Evolutionary conservation across 2,888 invertebrate genomes (phyloP), one percentile per base, ranked within the genome.

Genomic region (Drosophila picticornis): DNA sequence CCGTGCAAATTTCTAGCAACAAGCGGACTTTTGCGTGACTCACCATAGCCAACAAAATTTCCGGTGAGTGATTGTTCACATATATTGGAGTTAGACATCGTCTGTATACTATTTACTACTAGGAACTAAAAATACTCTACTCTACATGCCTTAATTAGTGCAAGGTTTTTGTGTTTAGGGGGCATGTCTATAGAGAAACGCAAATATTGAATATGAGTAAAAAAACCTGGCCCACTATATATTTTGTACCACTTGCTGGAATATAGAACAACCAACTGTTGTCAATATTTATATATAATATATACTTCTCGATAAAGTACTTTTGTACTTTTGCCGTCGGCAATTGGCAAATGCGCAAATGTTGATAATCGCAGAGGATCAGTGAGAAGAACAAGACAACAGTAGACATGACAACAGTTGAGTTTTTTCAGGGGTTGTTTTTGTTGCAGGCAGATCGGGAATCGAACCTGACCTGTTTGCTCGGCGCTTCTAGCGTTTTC

Each of bases 51-150:
- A 76, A 73, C 38, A 74, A 77, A 78, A 80, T 91, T 88, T 84
- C 89, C 60, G 92, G 91, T 91, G 66, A 91, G 92, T 91, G 59
- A 55, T 25, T 43, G 29, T 72, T 58, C 36, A 57, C 38, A 48
- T 52, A 25, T 46, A 48, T 40, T 60, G 57, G 25, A 58, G 46
- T 25, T 32, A 36, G 32, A 43, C 19, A n/a, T 16, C 10, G 40
- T 48, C n/a, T 59, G 52, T 25, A 16, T 13, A 46, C 1, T 34
- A 34, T 56, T 31, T 11, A 38, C 34, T 51, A 52, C 27, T 57
- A 34, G 10, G 19, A 34, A 13, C 19, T 53, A 31, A 11, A 34
- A 57, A 31, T 32, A 22, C 10, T 16, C 10, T 10, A 31, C 5
- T 34, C 13, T 6, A 40, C 27, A 13, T 43, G 25, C n/a, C 29